Conservation (phyloP, 2,113 vertebrate species). For the Callithrix jacchus region DNA sequence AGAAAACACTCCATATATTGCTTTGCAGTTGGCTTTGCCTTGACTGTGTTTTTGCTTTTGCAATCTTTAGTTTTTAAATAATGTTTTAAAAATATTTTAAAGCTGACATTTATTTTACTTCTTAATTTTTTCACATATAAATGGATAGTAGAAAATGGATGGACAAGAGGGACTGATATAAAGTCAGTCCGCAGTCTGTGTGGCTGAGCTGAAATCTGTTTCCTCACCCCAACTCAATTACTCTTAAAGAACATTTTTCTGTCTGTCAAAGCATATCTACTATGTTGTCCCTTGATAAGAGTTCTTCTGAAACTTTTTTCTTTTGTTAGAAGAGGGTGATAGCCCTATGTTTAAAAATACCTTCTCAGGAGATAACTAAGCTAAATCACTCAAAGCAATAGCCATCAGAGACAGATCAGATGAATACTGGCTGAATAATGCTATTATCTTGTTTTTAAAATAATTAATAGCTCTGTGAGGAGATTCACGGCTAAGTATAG, state of each 20-base stretch:
- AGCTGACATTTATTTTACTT: constrained; percentile 54
- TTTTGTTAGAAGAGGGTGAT: not conserved
- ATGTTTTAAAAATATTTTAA: not conserved
- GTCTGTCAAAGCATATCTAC: not conserved
- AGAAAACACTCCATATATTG: not conserved
- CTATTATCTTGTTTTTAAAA: constrained; percentile 37
- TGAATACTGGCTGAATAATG: not conserved
- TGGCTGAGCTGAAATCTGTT: not conserved
- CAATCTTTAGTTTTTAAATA: not conserved
- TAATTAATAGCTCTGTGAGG: constrained; percentile 8
- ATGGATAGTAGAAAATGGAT: constrained; percentile 34
- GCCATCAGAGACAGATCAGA: constrained; percentile 17
- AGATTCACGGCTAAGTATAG: not conserved
- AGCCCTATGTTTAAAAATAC: constrained; percentile 26
- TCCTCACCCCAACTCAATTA: not conserved
- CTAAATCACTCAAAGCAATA: constrained; percentile 44
- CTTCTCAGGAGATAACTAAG: constrained; percentile 34
- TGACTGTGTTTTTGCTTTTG: constrained; percentile 30
- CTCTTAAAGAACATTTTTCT: not conserved
- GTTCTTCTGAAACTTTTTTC: constrained; percentile 5
- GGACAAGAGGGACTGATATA: not conserved
- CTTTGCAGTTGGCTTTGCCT: constrained; percentile 2
- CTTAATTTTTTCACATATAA: constrained; percentile 44
- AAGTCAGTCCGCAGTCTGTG: not conserved
- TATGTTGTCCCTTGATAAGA: constrained; percentile 9